phyloP scores from a whole-genome alignment of 2,797 vertebrate species.

The Siniperca obscura region DNA sequence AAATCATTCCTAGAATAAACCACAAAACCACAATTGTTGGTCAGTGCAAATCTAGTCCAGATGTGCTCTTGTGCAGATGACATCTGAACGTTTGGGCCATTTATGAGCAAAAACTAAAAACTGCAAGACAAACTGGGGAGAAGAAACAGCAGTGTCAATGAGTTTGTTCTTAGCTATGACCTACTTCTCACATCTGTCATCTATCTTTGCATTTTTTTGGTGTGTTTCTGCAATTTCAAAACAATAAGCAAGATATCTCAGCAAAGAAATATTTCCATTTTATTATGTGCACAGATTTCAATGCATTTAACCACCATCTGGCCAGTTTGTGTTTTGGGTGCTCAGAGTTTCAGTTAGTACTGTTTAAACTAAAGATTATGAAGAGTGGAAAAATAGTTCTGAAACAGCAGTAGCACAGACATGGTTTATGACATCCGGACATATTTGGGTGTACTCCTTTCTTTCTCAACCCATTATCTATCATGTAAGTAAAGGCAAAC shows the following conservation, averaged over 20 bases:
- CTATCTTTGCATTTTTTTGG: slow-evolving; percentile 56
- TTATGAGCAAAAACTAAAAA: slow-evolving; percentile 61
- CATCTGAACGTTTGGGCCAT: slow-evolving; percentile 64
- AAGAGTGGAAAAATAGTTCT: slow-evolving; percentile 27
- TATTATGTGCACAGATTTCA: slow-evolving; percentile 27
- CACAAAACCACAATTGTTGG: slow-evolving; percentile 68
- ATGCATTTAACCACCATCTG: slow-evolving; percentile 12
- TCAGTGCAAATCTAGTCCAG: slow-evolving; percentile 78
- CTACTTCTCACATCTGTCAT: slow-evolving; percentile 80
- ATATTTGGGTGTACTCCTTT: slow-evolving; percentile 51
- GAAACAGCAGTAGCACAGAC: slow-evolving; percentile 35
- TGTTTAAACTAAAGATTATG: slow-evolving; percentile 17
- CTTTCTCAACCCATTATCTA: slow-evolving; percentile 50
- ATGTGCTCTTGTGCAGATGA: slow-evolving; percentile 73
- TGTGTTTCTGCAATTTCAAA: slow-evolving; percentile 47
- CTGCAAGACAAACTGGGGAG: slow-evolving; percentile 45
- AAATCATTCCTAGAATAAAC: slow-evolving; percentile 77
- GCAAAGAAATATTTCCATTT: slow-evolving; percentile 36
- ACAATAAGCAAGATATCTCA: slow-evolving; percentile 34
- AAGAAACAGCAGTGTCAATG: slow-evolving; percentile 67
- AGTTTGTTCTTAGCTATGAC: slow-evolving; percentile 77
- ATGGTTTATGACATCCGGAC: slow-evolving; percentile 55
- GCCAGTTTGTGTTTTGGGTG: slow-evolving; percentile 19
- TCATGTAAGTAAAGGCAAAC: slow-evolving; percentile 46
- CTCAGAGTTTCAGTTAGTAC: not conserved